A percentile compares a stretch with the other conserved stretches of the same genome.
Conservation (phyloP, 2,888 invertebrate genomes). For the Calameuta filiformis region DNA sequence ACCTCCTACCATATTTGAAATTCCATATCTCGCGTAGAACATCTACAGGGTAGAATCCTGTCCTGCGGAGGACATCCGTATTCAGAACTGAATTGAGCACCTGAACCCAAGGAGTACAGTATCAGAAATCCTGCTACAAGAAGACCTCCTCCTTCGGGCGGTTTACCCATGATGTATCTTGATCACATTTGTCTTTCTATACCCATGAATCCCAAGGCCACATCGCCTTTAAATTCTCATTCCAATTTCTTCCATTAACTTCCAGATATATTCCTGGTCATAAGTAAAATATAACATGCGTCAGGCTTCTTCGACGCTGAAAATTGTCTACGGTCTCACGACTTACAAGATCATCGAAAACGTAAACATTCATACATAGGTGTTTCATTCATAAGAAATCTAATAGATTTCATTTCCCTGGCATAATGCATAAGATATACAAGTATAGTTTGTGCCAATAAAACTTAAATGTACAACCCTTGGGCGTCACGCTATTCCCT, state of each 20-base stretch:
- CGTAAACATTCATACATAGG: background rate
- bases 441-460: background rate
- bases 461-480: background rate
- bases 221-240: background rate
- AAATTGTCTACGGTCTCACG: background rate
- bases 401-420: background rate
- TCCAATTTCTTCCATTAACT: background rate
- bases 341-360: background rate
- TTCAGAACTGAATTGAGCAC: conserved; percentile 50
- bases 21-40: conserved; percentile 81
- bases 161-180: conserved; percentile 61
- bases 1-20: conserved; percentile 82
- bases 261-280: background rate
- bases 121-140: conserved; percentile 38
- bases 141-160: conserved; percentile 54
- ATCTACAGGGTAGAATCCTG: conserved; percentile 83
- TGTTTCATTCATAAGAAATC: background rate
- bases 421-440: background rate
- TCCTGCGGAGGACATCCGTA: conserved; percentile 80
- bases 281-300: background rate
- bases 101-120: conserved; percentile 24
- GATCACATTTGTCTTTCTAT: conserved; percentile 31
- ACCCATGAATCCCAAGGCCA: background rate
- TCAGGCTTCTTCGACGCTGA: background rate
- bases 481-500: background rate